Evolutionary conservation across 2,888 invertebrate genomes (phyloP).

Genomic region (Pollenia angustigena): DNA sequence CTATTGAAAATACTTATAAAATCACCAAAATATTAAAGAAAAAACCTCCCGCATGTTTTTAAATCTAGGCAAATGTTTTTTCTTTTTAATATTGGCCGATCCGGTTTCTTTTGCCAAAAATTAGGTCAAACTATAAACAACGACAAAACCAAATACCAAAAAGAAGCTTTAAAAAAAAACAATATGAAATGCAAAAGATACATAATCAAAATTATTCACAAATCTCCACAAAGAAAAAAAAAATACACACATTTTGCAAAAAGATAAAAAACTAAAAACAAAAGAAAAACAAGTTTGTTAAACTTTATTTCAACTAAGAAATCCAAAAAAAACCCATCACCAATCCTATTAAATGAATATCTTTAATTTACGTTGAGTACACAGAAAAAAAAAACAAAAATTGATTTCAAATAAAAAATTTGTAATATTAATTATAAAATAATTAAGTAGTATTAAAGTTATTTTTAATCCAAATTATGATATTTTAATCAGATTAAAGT

Average conservation of each 20-base stretch:
- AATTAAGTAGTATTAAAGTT: no score
- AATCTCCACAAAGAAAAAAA: slow-evolving; percentile 30
- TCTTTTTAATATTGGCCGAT: background rate
- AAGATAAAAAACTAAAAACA: background rate
- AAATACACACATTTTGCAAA: background rate
- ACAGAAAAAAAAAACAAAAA: no score
- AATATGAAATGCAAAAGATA: slow-evolving; percentile 14
- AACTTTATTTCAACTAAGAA: slow-evolving; percentile 8
- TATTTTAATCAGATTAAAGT: no score
- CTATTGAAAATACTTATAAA: background rate
- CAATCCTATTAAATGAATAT: background rate
- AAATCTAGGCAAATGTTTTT: slow-evolving; percentile 25
- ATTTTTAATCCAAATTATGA: no score
- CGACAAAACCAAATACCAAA: background rate
- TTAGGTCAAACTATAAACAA: slow-evolving; percentile 40
- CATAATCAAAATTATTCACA: slow-evolving; percentile 16
- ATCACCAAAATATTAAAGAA: background rate
- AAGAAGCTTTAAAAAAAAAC: no score
- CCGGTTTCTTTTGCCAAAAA: slow-evolving; percentile 14
- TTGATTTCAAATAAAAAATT: no score
- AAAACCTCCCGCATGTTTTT: slow-evolving; percentile 1
- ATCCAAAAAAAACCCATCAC: slow-evolving; percentile 22
- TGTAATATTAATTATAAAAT: no score
- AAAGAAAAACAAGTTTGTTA: slow-evolving; percentile 49
- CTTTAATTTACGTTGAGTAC: slow-evolving; percentile 14